Percentiles rank a stretch among this genome's conserved stretches.
Conservation (phyloP, 2,888 invertebrate genomes). For the Dermolepida albohirtum region DNA sequence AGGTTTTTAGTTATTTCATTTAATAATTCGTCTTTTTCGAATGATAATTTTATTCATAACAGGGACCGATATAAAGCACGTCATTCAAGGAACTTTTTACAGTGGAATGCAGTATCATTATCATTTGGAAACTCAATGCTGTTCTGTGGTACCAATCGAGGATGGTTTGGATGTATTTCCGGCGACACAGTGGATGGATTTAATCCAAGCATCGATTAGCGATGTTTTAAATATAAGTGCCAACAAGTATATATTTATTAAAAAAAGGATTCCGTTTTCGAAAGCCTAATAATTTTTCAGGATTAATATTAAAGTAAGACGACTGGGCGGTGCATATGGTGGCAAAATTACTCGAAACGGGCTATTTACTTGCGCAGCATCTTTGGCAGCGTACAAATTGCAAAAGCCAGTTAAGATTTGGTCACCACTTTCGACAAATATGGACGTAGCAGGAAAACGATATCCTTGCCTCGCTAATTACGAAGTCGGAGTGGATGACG, state of each 20-base stretch:
- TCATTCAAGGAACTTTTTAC: slow-evolving; percentile 70
- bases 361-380: slow-evolving; percentile 73
- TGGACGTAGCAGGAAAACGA: slow-evolving; percentile 78
- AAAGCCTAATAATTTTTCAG: too few relatives aligned
- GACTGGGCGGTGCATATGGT: slow-evolving; percentile 87
- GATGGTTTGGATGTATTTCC: slow-evolving; percentile 75
- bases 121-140: slow-evolving; percentile 81
- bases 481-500: slow-evolving; percentile 73
- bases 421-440: slow-evolving; percentile 78
- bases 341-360: slow-evolving; percentile 76
- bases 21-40: too few relatives aligned
- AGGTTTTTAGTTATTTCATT: slow-evolving; percentile 47
- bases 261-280: too few relatives aligned
- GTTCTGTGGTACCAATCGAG: slow-evolving; percentile 73
- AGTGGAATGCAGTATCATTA: slow-evolving; percentile 79
- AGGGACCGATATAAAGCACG: slow-evolving; percentile 50
- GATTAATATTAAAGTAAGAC: slow-evolving; percentile 77
- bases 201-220: slow-evolving; percentile 69
- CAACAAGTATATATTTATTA: slow-evolving; percentile 73
- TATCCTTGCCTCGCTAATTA: slow-evolving; percentile 72
- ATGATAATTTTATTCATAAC: not conserved
- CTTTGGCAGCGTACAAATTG: slow-evolving; percentile 75
- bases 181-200: slow-evolving; percentile 75
- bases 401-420: slow-evolving; percentile 77
- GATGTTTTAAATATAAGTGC: slow-evolving; percentile 68